These are phyloP conservation scores for Drosophila ogumai DNA, from an alignment of 1,140 invertebrate genomes.

Conservation along the genomic window DNA sequence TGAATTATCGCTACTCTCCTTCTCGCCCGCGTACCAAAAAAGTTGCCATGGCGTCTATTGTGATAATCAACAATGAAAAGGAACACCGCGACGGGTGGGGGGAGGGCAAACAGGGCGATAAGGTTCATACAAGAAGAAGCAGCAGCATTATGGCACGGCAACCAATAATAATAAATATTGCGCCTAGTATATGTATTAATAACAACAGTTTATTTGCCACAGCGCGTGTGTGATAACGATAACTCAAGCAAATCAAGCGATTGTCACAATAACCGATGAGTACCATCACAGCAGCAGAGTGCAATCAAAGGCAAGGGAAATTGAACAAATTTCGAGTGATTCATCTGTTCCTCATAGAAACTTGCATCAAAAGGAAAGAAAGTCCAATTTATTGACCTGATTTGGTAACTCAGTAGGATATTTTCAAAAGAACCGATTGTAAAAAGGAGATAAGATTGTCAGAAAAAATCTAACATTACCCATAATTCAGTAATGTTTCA, in stretches of 20 bases:
- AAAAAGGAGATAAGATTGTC: background rate
- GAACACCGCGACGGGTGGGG: background rate
- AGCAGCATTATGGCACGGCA: conserved; percentile 42
- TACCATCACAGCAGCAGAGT: background rate
- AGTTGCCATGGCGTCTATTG: conserved; percentile 54
- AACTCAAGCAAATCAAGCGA: conserved; percentile 47
- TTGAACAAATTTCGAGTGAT: conserved; percentile 4
- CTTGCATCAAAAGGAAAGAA: background rate
- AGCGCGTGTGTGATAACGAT: conserved; percentile 61
- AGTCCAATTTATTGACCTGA: background rate
- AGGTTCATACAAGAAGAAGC: conserved; percentile 12
- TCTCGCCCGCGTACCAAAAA: conserved; percentile 17
- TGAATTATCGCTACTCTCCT: conserved; percentile 27
- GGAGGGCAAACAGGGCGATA: conserved; percentile 26
- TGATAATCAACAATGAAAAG: conserved; percentile 53
- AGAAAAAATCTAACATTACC: background rate
- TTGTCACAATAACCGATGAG: conserved; percentile 42
- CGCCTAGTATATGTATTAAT: conserved; percentile 35
- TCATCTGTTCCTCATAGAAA: background rate
- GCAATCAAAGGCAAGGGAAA: conserved; percentile 9
- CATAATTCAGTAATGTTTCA: background rate
- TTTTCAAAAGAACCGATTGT: background rate
- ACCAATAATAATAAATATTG: conserved; percentile 60
- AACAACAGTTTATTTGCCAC: conserved; percentile 39
- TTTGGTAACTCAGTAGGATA: background rate